A percentile compares a stretch with the other conserved stretches of the same genome.
Conservation (phyloP, 2,888 invertebrate species). For the Agriopis aurantiaria region DNA sequence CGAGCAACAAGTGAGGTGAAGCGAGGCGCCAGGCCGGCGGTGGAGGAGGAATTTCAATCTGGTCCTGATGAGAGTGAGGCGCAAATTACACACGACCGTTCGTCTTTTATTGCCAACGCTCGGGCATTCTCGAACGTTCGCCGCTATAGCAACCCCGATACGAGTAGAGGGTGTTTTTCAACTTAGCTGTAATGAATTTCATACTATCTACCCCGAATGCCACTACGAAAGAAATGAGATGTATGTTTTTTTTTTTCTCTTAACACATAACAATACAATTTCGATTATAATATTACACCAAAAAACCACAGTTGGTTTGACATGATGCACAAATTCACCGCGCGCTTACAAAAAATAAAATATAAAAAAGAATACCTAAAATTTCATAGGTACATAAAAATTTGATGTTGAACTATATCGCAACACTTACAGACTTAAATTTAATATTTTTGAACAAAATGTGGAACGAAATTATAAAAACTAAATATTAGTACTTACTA, state of each 20-base stretch:
- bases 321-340: too few species aligned
- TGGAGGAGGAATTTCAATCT: slow-evolving; percentile 82
- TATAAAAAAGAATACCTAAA: too few species aligned
- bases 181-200: background rate
- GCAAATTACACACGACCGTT: slow-evolving; percentile 76
- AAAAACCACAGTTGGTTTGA: too few species aligned
- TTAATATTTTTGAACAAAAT: too few species aligned
- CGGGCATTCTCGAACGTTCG: slow-evolving; percentile 50
- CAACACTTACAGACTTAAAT: too few species aligned
- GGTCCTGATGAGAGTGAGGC: slow-evolving; percentile 78
- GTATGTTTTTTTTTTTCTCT: background rate
- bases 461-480: too few species aligned
- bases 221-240: background rate
- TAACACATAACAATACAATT: too few species aligned
- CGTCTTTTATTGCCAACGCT: slow-evolving; percentile 60
- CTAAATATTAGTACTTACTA: too few species aligned
- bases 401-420: too few species aligned
- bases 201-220: background rate
- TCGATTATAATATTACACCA: too few species aligned
- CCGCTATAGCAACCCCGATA: slow-evolving; percentile 26
- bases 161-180: background rate
- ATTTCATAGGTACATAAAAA: too few species aligned
- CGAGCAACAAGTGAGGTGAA: slow-evolving; percentile 81
- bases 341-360: too few species aligned
- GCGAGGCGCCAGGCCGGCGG: slow-evolving; percentile 76